Base-by-base conservation (phyloP, 2,113 vertebrate species). In the Gallinago jamesoni region DNA sequence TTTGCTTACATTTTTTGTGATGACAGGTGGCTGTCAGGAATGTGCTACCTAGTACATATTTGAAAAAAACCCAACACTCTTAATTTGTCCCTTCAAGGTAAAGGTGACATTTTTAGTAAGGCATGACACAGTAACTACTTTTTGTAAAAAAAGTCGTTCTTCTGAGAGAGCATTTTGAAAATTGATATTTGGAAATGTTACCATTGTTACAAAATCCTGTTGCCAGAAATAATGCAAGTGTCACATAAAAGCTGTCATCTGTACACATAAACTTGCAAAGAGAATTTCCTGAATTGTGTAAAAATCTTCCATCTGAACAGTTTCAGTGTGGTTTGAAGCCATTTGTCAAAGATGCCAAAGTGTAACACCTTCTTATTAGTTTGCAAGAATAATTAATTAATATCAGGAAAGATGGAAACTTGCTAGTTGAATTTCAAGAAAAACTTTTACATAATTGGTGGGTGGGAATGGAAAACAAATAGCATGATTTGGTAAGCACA, bases 21-120 rank as follows among this genome's bases (percentile, higher is more conserved):
- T 64, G 62, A 37, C 6, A 59, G 7, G 45, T 37, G 16, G 4
- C 31, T 77, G 20, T 56, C 69, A 70, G 25, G 31, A 45, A 20
- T 52, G 24, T 35, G 15, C 17, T 83, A 31, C 27, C 14, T 62
- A 23, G 35, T 3, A 53, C 27, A 17, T 78, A 13, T 14, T 87
- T 72, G 11, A 18, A 37, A 52, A 5, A 20, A 0, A 1, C 48
- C 48, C 48, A 1, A 2, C 3, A 14, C 20, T 57, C 14, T 18
- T 33, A 52, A 48, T 67, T 86, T 86, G 10, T 48, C 13, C 15
- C 7, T 18, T 84, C 8, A 10, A 7, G 23, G 4, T 67, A 63
- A 59, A 91, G 30, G 23, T 70, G 20, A 7, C 3, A 2, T 60
- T 87, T 89, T 68, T 69, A 87, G 23, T 24, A 27, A 35, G 13